Percentiles rank a stretch among this genome's conserved stretches.
phyloP scores from a whole-genome alignment of 2,888 invertebrate genomes.

The Busseola fusca region DNA sequence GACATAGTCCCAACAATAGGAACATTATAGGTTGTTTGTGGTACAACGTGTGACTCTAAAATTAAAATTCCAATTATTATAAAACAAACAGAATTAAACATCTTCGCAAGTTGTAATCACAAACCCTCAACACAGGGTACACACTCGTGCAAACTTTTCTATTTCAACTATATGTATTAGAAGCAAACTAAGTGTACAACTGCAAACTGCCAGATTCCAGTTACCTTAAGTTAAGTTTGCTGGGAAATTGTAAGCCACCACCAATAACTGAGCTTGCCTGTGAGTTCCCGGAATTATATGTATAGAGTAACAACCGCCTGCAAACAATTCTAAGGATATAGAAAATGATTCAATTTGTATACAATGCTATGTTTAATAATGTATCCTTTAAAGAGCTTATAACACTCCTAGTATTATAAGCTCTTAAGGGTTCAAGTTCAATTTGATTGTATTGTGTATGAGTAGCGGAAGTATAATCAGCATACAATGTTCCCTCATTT shows the following conservation, averaged over 20 bases:
- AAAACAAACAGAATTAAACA: neutral
- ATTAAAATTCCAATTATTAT: neutral
- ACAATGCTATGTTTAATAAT: neutral
- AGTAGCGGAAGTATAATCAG: neutral
- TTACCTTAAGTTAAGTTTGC: constrained; percentile 66
- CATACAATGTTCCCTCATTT: too few relatives aligned
- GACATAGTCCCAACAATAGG: too few relatives aligned
- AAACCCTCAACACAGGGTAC: neutral
- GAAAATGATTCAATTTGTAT: constrained; percentile 24
- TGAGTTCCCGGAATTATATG: constrained; percentile 46
- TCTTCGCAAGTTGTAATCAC: constrained; percentile 21
- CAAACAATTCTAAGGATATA: constrained; percentile 35
- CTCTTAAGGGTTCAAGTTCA: neutral
- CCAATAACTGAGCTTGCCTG: constrained; percentile 66
- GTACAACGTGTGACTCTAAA: neutral
- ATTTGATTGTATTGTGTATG: neutral
- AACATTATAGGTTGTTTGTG: too few relatives aligned
- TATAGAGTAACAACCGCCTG: constrained; percentile 30
- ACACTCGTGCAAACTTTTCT: constrained; percentile 49
- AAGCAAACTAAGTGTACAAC: constrained; percentile 64
- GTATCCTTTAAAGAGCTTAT: neutral
- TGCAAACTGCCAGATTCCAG: constrained; percentile 69
- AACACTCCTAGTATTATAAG: neutral
- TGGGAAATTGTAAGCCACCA: constrained; percentile 69
- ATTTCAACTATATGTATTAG: constrained; percentile 57